phyloP scores from a whole-genome alignment of 1,140 invertebrate genomes.

The Diuraphis noxia region DNA sequence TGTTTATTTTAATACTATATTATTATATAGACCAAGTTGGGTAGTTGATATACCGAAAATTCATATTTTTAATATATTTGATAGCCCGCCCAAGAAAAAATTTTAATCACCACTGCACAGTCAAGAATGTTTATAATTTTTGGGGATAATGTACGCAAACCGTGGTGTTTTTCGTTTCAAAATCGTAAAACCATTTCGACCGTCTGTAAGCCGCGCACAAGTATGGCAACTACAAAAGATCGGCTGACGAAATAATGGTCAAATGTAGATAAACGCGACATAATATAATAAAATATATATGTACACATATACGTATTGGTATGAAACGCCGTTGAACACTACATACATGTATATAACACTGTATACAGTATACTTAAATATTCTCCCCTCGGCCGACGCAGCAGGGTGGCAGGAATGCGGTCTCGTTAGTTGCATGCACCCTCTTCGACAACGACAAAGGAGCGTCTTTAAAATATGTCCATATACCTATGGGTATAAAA shows the following conservation, averaged over 20 bases:
- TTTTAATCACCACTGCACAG: background rate
- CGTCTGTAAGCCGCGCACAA: background rate
- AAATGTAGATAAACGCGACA: background rate
- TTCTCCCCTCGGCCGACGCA: background rate
- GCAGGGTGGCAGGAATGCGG: background rate
- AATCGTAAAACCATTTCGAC: background rate
- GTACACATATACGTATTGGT: background rate
- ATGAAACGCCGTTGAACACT: background rate
- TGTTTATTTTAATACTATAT: too few species aligned
- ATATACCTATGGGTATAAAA: background rate
- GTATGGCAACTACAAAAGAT: background rate
- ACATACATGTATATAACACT: too few species aligned
- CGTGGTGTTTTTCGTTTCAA: background rate
- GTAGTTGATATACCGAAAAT: too few species aligned
- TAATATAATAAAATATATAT: too few species aligned
- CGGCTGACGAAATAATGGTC: background rate
- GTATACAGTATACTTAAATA: too few species aligned
- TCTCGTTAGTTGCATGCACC: background rate
- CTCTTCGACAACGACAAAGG: background rate
- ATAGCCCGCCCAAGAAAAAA: background rate
- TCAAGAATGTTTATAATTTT: background rate
- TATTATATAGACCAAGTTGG: too few species aligned
- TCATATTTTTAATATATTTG: background rate
- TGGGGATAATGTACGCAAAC: background rate
- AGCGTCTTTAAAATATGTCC: background rate